These are phyloP conservation scores for Apotomis betuletana DNA, from an alignment of 2,888 invertebrate genomes.

Conservation along the genomic window DNA sequence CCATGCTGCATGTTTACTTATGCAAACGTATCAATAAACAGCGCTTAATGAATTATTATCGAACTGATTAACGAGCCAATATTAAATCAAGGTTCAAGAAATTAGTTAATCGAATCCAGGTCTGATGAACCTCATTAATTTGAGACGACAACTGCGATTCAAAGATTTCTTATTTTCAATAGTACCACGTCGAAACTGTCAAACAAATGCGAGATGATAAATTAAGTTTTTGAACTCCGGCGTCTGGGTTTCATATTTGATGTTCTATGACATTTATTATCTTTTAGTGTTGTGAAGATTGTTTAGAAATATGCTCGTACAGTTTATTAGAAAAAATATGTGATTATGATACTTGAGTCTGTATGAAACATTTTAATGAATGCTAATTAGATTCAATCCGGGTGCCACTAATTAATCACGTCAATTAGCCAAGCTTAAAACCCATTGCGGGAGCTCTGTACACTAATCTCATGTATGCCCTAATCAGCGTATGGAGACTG, in stretches of 20 bases:
- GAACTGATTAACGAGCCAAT: constrained; percentile 3
- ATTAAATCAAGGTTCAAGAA: background rate
- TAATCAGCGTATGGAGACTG: constrained; percentile 6
- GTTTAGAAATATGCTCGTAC: background rate
- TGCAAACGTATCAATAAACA: constrained; percentile 9
- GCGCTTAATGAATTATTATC: constrained; percentile 4
- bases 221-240: constrained; percentile 20
- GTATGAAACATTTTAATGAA: constrained; percentile 15
- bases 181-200: constrained; percentile 15
- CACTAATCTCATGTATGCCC: constrained; percentile 14
- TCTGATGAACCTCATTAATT: constrained; percentile 1
- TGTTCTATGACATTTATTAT: constrained; percentile 3
- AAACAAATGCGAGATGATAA: constrained; percentile 18
- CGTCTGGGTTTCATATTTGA: constrained; percentile 12
- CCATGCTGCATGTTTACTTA: constrained; percentile 28
- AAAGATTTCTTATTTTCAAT: constrained; percentile 14
- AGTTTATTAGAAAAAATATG: no score
- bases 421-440: constrained; percentile 27
- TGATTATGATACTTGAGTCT: background rate
- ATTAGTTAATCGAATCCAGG: constrained; percentile 2
- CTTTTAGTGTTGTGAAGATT: background rate
- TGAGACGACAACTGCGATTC: constrained; percentile 1
- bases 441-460: constrained; percentile 21
- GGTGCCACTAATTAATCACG: constrained; percentile 30
- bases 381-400: constrained; percentile 14